These are phyloP conservation scores for Habropoda laboriosa DNA, from an alignment of 1,140 invertebrate genomes.

Conservation along the genomic window DNA sequence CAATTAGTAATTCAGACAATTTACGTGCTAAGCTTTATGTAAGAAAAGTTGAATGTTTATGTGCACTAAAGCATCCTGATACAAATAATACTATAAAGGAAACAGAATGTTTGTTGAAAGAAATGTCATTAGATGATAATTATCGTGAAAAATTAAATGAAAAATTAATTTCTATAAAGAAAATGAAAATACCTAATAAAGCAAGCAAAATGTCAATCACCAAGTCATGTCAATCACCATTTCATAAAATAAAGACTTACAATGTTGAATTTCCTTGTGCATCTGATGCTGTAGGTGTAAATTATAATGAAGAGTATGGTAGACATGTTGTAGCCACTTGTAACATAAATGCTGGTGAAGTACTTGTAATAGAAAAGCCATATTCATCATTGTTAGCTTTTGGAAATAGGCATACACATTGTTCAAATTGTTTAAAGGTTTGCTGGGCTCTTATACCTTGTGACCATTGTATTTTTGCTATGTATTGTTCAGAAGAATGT, in stretches of 20 bases:
- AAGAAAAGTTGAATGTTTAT: slow-evolving; percentile 57
- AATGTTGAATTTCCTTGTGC: slow-evolving; percentile 83
- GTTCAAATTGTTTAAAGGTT: slow-evolving; percentile 88
- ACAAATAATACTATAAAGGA: slow-evolving; percentile 1
- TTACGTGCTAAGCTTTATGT: slow-evolving; percentile 60
- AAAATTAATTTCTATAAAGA: slow-evolving; percentile 13
- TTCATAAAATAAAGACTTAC: slow-evolving; percentile 27
- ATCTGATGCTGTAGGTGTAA: slow-evolving; percentile 83
- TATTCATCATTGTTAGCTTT: slow-evolving; percentile 86
- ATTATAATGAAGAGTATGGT: slow-evolving; percentile 83
- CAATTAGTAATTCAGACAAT: slow-evolving; percentile 58
- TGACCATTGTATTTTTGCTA: slow-evolving; percentile 83
- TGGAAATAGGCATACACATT: slow-evolving; percentile 84
- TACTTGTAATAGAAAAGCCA: slow-evolving; percentile 90
- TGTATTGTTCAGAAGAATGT: slow-evolving; percentile 89
- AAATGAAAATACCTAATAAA: no score
- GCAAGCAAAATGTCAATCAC: background rate
- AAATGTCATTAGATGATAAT: slow-evolving; percentile 5
- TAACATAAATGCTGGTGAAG: slow-evolving; percentile 88
- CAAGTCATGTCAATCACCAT: background rate
- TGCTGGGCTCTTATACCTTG: slow-evolving; percentile 86
- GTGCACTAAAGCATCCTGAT: background rate
- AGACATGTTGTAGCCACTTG: slow-evolving; percentile 85
- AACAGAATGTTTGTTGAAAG: slow-evolving; percentile 30
- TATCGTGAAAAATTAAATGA: slow-evolving; percentile 8